Percentiles rank a stretch among this genome's conserved stretches.
Evolutionary conservation across 2,113 vertebrate species (phyloP).

Genomic region (Chrysochloris asiatica): DNA sequence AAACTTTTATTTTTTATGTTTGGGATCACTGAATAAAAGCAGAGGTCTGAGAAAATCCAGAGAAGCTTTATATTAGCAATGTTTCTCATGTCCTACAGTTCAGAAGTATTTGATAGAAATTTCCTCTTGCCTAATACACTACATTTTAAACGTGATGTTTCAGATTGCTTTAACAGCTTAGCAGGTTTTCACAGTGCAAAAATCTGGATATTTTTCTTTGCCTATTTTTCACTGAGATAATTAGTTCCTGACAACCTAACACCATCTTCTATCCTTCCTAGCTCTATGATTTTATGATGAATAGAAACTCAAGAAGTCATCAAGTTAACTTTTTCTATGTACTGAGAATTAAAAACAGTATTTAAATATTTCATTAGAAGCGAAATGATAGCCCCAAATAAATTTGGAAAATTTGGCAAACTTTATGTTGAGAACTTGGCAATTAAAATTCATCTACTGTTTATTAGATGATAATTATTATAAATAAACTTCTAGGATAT

Average conservation of each 20-base stretch:
- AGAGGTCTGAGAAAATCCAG: slow-evolving; percentile 9
- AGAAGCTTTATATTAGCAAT: slow-evolving; percentile 9
- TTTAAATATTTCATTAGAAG: slow-evolving; percentile 59
- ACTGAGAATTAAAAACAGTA: neutral
- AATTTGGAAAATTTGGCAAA: neutral
- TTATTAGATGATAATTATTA: neutral
- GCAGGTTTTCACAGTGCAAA: slow-evolving; percentile 24
- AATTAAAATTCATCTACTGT: slow-evolving; percentile 23
- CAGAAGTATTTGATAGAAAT: slow-evolving; percentile 32
- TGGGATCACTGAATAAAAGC: slow-evolving; percentile 25
- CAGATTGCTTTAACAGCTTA: neutral
- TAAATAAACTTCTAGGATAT: neutral
- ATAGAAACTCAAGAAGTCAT: slow-evolving; percentile 28
- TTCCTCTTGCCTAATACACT: slow-evolving; percentile 9
- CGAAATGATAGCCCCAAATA: slow-evolving; percentile 49
- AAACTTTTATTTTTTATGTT: slow-evolving; percentile 46
- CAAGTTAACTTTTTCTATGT: slow-evolving; percentile 8
- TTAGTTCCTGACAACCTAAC: neutral
- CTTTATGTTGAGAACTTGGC: neutral
- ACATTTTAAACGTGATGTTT: slow-evolving; percentile 22
- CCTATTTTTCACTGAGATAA: slow-evolving; percentile 38
- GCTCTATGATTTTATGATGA: slow-evolving; percentile 31
- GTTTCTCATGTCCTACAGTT: slow-evolving; percentile 4
- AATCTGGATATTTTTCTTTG: neutral
- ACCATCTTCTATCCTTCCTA: neutral